phyloP scores from a whole-genome alignment of 2,888 invertebrate genomes.

The Cryptus viduatorius region DNA sequence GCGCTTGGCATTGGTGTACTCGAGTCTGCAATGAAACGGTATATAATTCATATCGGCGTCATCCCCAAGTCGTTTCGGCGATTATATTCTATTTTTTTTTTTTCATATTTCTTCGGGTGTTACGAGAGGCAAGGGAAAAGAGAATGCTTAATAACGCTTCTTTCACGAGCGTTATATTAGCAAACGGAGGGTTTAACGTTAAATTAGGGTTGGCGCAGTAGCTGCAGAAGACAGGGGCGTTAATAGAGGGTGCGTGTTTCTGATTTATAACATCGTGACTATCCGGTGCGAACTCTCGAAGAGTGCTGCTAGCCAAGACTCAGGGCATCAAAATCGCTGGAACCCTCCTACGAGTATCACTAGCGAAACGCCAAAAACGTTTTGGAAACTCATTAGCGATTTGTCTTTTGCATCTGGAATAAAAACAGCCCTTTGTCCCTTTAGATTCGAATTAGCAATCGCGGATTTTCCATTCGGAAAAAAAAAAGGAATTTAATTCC shows the following conservation, averaged over 20 bases:
- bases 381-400: conserved; percentile 7
- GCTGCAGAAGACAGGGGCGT: conserved; percentile 80
- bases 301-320: conserved; percentile 66
- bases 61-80: not conserved
- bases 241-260: conserved; percentile 82
- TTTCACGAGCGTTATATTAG: conserved; percentile 76
- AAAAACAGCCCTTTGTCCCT: not conserved
- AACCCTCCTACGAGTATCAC: conserved; percentile 15
- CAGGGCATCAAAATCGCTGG: conserved; percentile 72
- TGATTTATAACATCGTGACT: conserved; percentile 80
- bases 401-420: not conserved
- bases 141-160: conserved; percentile 74
- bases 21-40: conserved; percentile 86
- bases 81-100: not conserved
- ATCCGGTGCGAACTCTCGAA: conserved; percentile 67
- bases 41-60: conserved; percentile 2
- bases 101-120: conserved; percentile 26
- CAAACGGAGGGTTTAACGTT: conserved; percentile 79
- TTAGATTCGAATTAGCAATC: conserved; percentile 14
- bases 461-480: not conserved
- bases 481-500: not conserved
- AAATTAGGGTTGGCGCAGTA: conserved; percentile 79
- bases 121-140: conserved; percentile 47
- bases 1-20: conserved; percentile 90
- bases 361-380: not conserved